Conservation (phyloP, 2,888 invertebrate genomes). For the Hyppa rectilinea region DNA sequence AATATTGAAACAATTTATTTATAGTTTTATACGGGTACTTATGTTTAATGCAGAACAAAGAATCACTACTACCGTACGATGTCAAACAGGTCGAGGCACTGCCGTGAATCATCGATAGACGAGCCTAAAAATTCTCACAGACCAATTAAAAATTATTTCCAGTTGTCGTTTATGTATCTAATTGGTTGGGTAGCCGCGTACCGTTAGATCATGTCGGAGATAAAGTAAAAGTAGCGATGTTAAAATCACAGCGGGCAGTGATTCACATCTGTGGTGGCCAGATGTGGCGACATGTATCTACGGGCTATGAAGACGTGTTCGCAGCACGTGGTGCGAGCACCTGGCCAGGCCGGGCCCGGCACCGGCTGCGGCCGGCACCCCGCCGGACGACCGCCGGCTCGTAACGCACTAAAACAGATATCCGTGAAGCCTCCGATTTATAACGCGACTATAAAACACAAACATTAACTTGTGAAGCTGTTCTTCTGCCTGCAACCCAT, state of each 20-base stretch:
- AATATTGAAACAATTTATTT: constrained; percentile 84
- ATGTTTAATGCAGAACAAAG: constrained; percentile 74
- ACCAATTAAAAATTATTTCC: constrained; percentile 82
- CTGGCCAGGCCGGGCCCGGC: constrained; percentile 69
- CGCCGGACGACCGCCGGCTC: constrained; percentile 73
- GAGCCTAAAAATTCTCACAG: constrained; percentile 75
- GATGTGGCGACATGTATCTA: constrained; percentile 76
- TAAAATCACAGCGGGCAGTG: constrained; percentile 81
- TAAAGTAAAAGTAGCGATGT: constrained; percentile 79
- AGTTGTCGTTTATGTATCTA: constrained; percentile 77
- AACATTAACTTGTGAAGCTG: constrained; percentile 40
- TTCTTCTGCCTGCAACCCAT: constrained; percentile 9
- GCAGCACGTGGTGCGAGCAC: constrained; percentile 81
- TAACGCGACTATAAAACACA: constrained; percentile 65
- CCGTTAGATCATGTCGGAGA: constrained; percentile 76
- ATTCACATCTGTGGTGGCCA: constrained; percentile 78
- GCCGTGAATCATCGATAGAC: constrained; percentile 77
- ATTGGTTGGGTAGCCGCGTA: constrained; percentile 75
- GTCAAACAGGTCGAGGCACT: constrained; percentile 67
- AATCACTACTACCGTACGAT: constrained; percentile 76
- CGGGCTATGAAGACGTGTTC: constrained; percentile 75
- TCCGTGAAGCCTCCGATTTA: constrained; percentile 72
- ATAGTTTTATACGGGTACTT: constrained; percentile 76
- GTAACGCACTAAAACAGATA: constrained; percentile 69
- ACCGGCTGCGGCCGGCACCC: constrained; percentile 70